Conservation (phyloP, 2,888 invertebrate genomes). For the Euplagia quadripunctaria region DNA sequence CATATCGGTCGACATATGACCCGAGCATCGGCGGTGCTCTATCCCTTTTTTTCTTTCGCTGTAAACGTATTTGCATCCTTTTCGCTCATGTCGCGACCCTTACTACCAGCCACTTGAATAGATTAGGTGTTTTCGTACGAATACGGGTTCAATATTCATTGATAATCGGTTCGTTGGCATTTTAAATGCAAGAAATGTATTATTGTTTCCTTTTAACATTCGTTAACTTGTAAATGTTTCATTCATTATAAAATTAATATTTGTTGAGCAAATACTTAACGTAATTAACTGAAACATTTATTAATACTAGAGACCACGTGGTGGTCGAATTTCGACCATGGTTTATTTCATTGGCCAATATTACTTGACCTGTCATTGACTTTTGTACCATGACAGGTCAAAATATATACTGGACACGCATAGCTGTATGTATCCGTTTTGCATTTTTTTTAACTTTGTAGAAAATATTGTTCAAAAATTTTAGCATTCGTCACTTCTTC, state of each 20-base stretch:
- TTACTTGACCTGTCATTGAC: too few relatives aligned
- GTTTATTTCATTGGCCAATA: too few relatives aligned
- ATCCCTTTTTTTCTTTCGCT: constrained; percentile 70
- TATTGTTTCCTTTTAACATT: constrained; percentile 57
- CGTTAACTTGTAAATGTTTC: constrained; percentile 18
- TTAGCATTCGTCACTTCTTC: too few relatives aligned
- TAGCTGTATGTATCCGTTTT: too few relatives aligned
- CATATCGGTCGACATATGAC: constrained; percentile 86
- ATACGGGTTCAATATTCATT: constrained; percentile 84
- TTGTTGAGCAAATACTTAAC: background rate
- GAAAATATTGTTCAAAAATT: too few relatives aligned
- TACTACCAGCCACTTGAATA: constrained; percentile 85
- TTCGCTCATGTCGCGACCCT: constrained; percentile 81
- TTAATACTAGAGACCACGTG: too few relatives aligned
- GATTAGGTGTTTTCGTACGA: constrained; percentile 86
- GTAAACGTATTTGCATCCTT: constrained; percentile 69
- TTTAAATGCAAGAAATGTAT: constrained; percentile 74
- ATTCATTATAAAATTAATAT: constrained; percentile 17
- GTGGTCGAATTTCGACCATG: too few relatives aligned
- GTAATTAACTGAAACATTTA: background rate
- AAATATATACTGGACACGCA: too few relatives aligned
- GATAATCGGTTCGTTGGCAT: constrained; percentile 83
- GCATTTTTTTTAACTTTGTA: too few relatives aligned
- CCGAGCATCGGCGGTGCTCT: constrained; percentile 71
- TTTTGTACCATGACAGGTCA: too few relatives aligned